These are phyloP conservation scores for Orthosia gothica DNA, from an alignment of 2,888 invertebrate genomes.

Conservation along the genomic window DNA sequence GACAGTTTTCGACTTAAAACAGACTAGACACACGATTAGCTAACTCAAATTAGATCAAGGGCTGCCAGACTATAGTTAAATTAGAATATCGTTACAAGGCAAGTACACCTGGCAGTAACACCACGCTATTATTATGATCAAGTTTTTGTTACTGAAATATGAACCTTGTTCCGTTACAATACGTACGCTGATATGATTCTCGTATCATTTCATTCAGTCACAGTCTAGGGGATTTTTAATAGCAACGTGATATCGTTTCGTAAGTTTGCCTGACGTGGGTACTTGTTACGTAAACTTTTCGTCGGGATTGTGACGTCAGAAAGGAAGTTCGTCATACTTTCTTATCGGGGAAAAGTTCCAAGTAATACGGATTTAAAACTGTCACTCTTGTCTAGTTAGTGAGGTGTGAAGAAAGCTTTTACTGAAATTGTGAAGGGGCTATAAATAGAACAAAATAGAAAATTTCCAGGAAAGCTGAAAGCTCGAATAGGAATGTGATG, in stretches of 20 bases:
- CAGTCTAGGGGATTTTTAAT: constrained; percentile 50
- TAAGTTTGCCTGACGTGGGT: constrained; percentile 54
- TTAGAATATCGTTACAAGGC: constrained; percentile 86
- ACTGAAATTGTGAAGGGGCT: not conserved
- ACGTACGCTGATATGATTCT: constrained; percentile 37
- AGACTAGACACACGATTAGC: constrained; percentile 60
- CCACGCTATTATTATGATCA: constrained; percentile 82
- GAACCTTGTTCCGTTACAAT: constrained; percentile 71
- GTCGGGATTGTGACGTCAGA: constrained; percentile 33
- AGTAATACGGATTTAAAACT: not conserved
- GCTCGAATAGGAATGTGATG: not conserved
- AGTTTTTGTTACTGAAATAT: constrained; percentile 72
- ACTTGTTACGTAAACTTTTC: constrained; percentile 39
- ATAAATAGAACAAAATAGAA: constrained; percentile 1
- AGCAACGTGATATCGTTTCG: constrained; percentile 43
- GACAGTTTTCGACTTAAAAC: constrained; percentile 60
- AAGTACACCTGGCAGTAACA: constrained; percentile 85
- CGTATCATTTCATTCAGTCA: constrained; percentile 60
- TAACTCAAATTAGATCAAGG: constrained; percentile 83
- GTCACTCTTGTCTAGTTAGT: not conserved
- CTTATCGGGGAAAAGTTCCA: constrained; percentile 2
- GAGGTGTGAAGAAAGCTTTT: constrained; percentile 7
- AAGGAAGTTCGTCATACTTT: constrained; percentile 8
- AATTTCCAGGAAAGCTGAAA: not conserved
- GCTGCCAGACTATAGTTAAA: constrained; percentile 84